A percentile compares a stretch with the other conserved stretches of the same genome.
Evolutionary conservation across 1,140 invertebrate genomes (phyloP).

Genomic region (Littorina saxatilis): DNA sequence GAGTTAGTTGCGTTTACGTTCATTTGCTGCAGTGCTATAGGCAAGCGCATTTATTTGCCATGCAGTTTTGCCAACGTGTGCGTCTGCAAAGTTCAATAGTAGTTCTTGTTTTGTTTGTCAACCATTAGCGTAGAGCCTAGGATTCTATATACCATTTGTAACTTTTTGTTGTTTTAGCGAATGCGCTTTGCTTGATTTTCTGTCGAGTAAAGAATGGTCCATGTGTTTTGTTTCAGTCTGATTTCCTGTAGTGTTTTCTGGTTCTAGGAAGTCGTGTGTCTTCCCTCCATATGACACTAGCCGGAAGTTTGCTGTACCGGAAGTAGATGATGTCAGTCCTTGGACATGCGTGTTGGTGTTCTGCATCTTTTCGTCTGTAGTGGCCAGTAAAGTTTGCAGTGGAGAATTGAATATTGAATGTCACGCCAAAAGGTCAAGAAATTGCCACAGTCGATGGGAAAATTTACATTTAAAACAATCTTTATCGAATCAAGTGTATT

Average conservation of each 20-base stretch:
- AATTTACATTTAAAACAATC: too few relatives aligned
- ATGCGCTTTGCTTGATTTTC: background rate
- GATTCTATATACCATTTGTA: background rate
- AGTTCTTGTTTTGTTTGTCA: too few relatives aligned
- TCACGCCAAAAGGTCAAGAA: conserved; percentile 2
- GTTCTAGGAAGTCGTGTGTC: conserved; percentile 16
- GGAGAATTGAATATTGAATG: conserved; percentile 19
- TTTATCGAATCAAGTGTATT: too few relatives aligned
- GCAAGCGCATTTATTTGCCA: too few relatives aligned
- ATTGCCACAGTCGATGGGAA: conserved; percentile 1
- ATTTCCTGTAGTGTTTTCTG: conserved; percentile 13
- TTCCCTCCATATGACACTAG: conserved; percentile 19
- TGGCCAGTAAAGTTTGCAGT: background rate
- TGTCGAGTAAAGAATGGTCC: conserved; percentile 11
- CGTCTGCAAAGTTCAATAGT: background rate
- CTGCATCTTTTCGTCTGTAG: conserved; percentile 23
- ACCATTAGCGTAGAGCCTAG: background rate
- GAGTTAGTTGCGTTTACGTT: too few relatives aligned
- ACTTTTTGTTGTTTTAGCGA: background rate
- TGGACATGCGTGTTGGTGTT: conserved; percentile 34
- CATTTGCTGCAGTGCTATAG: too few relatives aligned
- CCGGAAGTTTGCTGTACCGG: conserved; percentile 8
- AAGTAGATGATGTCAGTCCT: conserved; percentile 22
- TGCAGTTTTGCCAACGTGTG: conserved; percentile 1
- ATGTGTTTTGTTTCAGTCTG: conserved; percentile 18